Conservation (phyloP, 2,888 invertebrate species). For the Eupithecia centaureata region DNA sequence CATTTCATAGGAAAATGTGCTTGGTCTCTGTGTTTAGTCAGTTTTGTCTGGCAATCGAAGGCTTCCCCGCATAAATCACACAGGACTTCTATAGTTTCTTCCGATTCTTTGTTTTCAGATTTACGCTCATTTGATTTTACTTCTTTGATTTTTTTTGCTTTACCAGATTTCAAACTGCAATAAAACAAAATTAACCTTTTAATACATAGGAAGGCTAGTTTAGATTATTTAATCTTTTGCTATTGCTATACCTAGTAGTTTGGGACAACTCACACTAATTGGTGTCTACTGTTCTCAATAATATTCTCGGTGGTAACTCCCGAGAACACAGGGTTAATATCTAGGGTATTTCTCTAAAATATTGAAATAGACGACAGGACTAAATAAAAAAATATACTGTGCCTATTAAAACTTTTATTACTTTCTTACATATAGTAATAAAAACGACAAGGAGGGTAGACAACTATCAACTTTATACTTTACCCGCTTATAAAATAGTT, state of each 20-base stretch:
- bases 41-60: conserved; percentile 4
- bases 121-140: background rate
- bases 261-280: background rate
- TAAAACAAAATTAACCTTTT: background rate
- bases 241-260: no score
- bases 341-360: background rate
- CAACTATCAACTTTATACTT: background rate
- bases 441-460: background rate
- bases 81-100: background rate
- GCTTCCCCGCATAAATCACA: conserved; percentile 11
- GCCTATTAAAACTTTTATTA: background rate
- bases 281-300: no score
- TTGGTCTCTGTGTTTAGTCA: conserved; percentile 3
- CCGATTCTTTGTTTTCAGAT: background rate
- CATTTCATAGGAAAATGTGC: background rate
- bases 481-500: background rate
- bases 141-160: background rate
- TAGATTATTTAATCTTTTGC: background rate
- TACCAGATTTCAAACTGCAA: background rate
- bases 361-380: background rate
- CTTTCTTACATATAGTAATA: background rate
- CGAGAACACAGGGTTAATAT: background rate
- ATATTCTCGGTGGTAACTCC: background rate
- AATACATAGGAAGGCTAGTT: background rate
- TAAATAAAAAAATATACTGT: background rate